phyloP scores from a whole-genome alignment of 2,113 vertebrate genomes.

The Rhinichthys klamathensis region DNA sequence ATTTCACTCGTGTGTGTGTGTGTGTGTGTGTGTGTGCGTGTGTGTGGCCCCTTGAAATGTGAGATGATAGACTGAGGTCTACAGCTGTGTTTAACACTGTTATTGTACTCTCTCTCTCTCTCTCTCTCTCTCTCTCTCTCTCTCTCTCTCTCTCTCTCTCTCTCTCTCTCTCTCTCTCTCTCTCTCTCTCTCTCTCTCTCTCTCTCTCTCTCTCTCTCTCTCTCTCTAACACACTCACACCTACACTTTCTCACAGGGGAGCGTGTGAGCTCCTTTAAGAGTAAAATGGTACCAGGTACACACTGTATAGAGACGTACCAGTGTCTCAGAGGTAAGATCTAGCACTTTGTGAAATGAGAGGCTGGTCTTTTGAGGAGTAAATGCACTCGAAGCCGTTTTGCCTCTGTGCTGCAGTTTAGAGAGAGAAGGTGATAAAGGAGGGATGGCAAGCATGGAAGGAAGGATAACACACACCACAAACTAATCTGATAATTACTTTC shows the following conservation, averaged over 20 bases:
- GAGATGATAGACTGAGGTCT: background rate
- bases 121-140: background rate
- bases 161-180: no score
- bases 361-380: slow-evolving; percentile 44
- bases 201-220: background rate
- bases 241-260: background rate
- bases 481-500: background rate
- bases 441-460: background rate
- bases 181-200: background rate
- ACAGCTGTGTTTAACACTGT: background rate
- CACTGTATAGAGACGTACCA: background rate
- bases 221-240: background rate
- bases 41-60: slow-evolving; percentile 6
- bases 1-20: background rate
- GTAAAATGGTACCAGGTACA: slow-evolving; percentile 14
- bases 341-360: slow-evolving; percentile 35
- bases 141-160: no score
- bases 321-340: slow-evolving; percentile 40
- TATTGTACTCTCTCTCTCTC: background rate
- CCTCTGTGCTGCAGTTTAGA: slow-evolving; percentile 5
- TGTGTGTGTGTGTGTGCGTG: no score
- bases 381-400: slow-evolving; percentile 42
- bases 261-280: background rate
- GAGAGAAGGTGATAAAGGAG: background rate
- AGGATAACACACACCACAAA: background rate